Conservation (phyloP, 1,140 invertebrate species). For the Sinonovacula constricta region DNA sequence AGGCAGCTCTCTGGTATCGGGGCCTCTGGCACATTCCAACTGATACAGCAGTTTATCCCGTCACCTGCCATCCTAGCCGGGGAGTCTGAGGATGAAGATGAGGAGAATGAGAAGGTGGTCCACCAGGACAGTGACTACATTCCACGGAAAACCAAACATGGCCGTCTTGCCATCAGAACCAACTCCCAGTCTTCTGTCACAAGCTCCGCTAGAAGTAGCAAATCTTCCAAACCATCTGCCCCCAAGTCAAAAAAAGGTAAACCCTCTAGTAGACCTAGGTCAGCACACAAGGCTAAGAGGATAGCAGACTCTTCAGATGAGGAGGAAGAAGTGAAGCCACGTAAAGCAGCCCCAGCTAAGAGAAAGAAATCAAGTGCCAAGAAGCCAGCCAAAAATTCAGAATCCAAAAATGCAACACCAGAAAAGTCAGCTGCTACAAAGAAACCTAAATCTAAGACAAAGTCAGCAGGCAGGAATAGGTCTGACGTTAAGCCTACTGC, state of each 20-base stretch:
- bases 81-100: constrained; percentile 50
- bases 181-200: not conserved
- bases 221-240: not conserved
- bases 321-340: not conserved
- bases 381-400: no score
- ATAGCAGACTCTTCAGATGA: not conserved
- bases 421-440: no score
- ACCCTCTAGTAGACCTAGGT: no score
- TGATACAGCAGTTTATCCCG: constrained; percentile 61
- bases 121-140: constrained; percentile 49
- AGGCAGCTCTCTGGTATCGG: constrained; percentile 71
- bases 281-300: not conserved
- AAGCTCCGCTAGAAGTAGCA: not conserved
- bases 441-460: no score
- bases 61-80: constrained; percentile 65
- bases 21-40: constrained; percentile 64
- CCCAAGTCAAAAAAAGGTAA: not conserved
- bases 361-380: not conserved
- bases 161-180: constrained; percentile 7
- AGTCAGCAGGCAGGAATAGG: no score
- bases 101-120: constrained; percentile 46
- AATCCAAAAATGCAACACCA: no score
- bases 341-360: not conserved
- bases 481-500: no score
- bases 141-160: constrained; percentile 53